phyloP scores from a whole-genome alignment of 2,113 vertebrate species.

The Jaculus jaculus region DNA sequence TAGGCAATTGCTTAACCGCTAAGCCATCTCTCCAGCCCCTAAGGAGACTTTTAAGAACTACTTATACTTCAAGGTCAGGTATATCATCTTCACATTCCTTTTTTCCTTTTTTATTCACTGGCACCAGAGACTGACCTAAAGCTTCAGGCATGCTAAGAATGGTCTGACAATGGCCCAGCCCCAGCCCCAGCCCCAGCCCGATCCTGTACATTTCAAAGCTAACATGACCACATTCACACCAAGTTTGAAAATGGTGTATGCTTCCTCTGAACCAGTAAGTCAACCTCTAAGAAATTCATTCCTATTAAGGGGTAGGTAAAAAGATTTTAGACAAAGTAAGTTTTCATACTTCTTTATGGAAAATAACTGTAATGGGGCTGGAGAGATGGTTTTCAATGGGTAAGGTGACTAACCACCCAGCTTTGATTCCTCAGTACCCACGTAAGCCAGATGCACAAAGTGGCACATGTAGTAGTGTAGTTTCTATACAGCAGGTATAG shows the following conservation, averaged over 20 bases:
- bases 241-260: background rate
- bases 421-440: no score
- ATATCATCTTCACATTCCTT: background rate
- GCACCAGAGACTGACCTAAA: background rate
- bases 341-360: background rate
- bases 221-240: background rate
- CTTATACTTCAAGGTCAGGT: background rate
- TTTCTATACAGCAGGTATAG: no score
- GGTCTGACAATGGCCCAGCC: background rate
- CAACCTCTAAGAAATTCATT: background rate
- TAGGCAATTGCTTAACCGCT: no score
- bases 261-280: background rate
- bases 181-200: background rate
- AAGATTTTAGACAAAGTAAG: background rate
- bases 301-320: conserved; percentile 1
- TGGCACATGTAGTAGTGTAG: no score
- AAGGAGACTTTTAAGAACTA: conserved; percentile 1
- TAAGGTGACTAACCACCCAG: no score
- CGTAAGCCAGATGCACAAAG: no score
- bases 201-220: background rate
- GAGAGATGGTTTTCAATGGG: no score
- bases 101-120: background rate
- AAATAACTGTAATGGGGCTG: background rate
- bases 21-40: no score
- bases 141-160: no score